Percentiles rank a stretch among this genome's conserved stretches.
Conservation (phyloP, 2,113 vertebrate species). For the Pantherophis guttatus region DNA sequence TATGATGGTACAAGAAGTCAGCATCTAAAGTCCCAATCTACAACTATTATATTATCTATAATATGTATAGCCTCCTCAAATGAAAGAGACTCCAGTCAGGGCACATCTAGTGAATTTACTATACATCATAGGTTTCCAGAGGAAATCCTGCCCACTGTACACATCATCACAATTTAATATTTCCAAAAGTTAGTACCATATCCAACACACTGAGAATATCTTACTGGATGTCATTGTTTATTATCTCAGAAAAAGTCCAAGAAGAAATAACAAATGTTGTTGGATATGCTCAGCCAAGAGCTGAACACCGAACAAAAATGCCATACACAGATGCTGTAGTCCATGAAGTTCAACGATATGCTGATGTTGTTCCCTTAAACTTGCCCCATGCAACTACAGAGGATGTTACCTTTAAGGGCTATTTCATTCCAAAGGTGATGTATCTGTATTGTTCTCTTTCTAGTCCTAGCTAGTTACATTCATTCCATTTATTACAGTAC, state of each 20-base stretch:
- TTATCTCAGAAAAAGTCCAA: not conserved
- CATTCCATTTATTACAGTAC: no score
- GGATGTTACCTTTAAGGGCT: not conserved
- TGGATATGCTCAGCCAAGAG: not conserved
- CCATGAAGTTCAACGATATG: not conserved
- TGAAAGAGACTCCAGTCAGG: not conserved
- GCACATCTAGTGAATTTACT: not conserved
- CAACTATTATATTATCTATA: not conserved
- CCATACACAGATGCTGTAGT: not conserved
- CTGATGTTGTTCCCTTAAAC: not conserved
- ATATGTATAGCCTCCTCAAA: not conserved
- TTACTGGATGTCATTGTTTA: not conserved
- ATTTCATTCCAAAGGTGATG: not conserved
- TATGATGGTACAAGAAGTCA: not conserved
- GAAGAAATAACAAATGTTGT: not conserved
- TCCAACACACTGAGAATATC: not conserved
- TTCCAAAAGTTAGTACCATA: not conserved
- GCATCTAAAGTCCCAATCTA: not conserved
- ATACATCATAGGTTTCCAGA: not conserved
- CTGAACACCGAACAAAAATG: not conserved
- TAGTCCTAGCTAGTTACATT: not conserved
- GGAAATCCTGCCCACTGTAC: not conserved
- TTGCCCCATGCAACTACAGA: not conserved
- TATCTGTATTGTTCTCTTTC: not conserved
- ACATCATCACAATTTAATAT: not conserved